Percentiles rank a stretch among this genome's conserved stretches.
phyloP scores from a whole-genome alignment of 2,888 invertebrate genomes.

The Pogonocherus hispidulus region DNA sequence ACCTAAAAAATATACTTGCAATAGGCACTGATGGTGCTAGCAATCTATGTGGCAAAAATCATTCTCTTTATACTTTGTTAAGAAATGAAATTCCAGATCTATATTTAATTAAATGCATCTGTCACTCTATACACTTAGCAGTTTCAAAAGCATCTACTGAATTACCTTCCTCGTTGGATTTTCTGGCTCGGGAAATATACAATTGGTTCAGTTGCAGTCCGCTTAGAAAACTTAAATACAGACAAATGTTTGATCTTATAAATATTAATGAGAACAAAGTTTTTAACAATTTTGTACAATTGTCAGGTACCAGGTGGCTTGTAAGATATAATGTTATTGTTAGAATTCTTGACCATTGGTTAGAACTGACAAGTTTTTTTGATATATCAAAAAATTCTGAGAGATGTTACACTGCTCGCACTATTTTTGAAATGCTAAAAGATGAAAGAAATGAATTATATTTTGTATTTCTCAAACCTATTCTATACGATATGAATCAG shows the following conservation, averaged over 20 bases:
- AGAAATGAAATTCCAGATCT: neutral
- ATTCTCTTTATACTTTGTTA: conserved; percentile 7
- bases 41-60: conserved; percentile 19
- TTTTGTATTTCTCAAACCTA: neutral
- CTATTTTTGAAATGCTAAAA: neutral
- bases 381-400: neutral
- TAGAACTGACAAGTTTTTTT: neutral
- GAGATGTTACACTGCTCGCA: neutral
- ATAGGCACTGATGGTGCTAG: conserved; percentile 3
- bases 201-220: neutral
- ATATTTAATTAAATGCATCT: neutral
- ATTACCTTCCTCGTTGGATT: neutral
- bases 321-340: neutral
- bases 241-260: neutral
- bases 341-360: neutral
- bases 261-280: neutral
- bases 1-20: neutral
- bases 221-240: neutral
- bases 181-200: neutral
- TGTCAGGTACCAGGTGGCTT: neutral
- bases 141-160: neutral
- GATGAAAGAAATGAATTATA: neutral
- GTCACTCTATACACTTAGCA: neutral
- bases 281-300: neutral
- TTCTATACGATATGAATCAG: neutral